These are phyloP conservation scores for Acestrorhynchus altus DNA, from an alignment of 2,797 vertebrate species.

Conservation along the genomic window DNA sequence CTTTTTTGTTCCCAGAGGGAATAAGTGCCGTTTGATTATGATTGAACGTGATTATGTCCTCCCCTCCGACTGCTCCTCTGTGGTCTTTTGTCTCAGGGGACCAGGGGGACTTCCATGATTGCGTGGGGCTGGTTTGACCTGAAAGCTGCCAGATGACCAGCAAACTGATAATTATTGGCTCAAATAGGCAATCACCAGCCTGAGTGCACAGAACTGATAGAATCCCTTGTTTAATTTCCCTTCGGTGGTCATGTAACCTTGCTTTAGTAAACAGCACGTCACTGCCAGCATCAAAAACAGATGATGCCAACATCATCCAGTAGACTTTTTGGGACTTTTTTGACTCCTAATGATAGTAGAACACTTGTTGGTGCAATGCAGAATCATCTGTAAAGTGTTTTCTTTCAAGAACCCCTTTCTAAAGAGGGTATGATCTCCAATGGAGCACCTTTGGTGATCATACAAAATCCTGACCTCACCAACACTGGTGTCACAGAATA, in stretches of 20 bases:
- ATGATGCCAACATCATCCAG: not conserved
- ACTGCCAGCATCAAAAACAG: not conserved
- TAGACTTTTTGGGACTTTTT: no score
- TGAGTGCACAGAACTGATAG: conserved; percentile 37
- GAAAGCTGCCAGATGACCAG: conserved; percentile 53
- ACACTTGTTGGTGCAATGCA: no score
- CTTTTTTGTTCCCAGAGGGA: conserved; percentile 48
- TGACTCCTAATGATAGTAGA: no score
- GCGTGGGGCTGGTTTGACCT: conserved; percentile 39
- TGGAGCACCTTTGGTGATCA: no score
- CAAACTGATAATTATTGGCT: conserved; percentile 60
- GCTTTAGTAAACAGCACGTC: not conserved
- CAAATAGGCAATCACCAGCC: conserved; percentile 56
- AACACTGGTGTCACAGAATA: no score
- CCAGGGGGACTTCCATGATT: conserved; percentile 48
- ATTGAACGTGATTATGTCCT: conserved; percentile 56
- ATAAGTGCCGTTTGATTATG: conserved; percentile 58
- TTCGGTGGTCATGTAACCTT: conserved; percentile 1
- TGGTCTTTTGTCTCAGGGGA: conserved; percentile 47
- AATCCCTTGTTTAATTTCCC: conserved; percentile 32
- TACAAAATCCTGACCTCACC: no score
- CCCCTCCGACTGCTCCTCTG: conserved; percentile 24
- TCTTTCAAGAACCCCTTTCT: no score
- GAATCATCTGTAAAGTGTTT: no score
- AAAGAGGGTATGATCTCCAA: no score